Evolutionary conservation across 2,888 invertebrate species (phyloP), one percentile per base, ranked within the genome.

Genomic region (Dendrolimus pini): DNA sequence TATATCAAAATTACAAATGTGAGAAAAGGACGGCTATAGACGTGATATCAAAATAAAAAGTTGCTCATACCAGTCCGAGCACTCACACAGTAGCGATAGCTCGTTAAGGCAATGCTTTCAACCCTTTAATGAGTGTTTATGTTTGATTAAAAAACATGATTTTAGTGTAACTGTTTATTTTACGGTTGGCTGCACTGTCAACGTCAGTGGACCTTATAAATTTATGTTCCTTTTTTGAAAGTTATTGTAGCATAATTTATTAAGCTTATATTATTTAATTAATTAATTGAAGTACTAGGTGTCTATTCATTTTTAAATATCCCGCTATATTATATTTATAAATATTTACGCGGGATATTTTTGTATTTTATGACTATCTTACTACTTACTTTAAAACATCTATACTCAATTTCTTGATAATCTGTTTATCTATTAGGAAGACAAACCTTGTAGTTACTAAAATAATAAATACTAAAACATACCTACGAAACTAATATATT

Each of bases 61-160:
- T 80, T 73, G 83, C 75, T 74, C 73, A 66, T 74, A 77, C 82
- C 80, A 75, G 77, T 79, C 61, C 56, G 62, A 57, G 70, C 75
- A 75, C 71, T 74, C 74, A 71, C 74, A 73, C 79, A 73, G 82
- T 77, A 81, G 79, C 81, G 71, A 64, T 67, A 65, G 64, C 80
- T 83, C 78, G 82, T 85, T 85, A 80, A 78, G 75, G 74, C 74
- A 77, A 71, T 76, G 75, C 77, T 76, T 75, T 81, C 80, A 83
- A 83, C 83, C 83, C 85, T 79, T 75, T 85, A 83, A 85, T 80
- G 82, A 78, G 71, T 74, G 69, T 73, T 80, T 75, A 74, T 75
- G 75, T 78, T 76, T 76, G 70, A 72, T 75, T 72, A 71, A 74
- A 75, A 74, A 71, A 73, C 72, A 71, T 68, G 67, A 74, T 75